These are phyloP conservation scores for Cryptotis parvus DNA, from an alignment of 2,113 vertebrate genomes.

Conservation along the genomic window DNA sequence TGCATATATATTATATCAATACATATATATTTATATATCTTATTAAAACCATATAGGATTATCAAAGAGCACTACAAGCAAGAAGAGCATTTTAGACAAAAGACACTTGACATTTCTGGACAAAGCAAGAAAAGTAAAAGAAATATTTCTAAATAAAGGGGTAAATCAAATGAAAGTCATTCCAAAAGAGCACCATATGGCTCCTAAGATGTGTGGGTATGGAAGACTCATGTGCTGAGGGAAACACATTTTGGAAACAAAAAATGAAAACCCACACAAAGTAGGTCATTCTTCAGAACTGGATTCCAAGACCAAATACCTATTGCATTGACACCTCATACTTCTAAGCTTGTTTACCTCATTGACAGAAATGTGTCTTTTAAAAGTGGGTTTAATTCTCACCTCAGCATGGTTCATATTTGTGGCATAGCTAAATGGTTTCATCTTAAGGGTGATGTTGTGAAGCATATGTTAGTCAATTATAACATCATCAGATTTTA, in stretches of 20 bases:
- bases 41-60: not conserved
- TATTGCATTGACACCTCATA: slow-evolving; percentile 2
- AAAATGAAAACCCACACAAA: slow-evolving; percentile 55
- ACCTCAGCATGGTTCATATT: slow-evolving; percentile 63
- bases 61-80: not conserved
- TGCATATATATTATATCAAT: too few species aligned
- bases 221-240: slow-evolving; percentile 7
- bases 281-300: slow-evolving; percentile 66
- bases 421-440: slow-evolving; percentile 41
- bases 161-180: slow-evolving; percentile 67
- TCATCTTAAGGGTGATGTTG: slow-evolving; percentile 22
- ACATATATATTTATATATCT: not conserved
- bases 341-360: slow-evolving; percentile 67
- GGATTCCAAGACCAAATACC: slow-evolving; percentile 58
- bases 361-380: slow-evolving; percentile 54
- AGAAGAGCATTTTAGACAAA: slow-evolving; percentile 28
- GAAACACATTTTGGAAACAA: slow-evolving; percentile 61
- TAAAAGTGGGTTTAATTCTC: slow-evolving; percentile 69
- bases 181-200: slow-evolving; percentile 66
- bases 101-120: slow-evolving; percentile 23
- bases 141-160: slow-evolving; percentile 35
- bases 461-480: slow-evolving; percentile 50
- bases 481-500: slow-evolving; percentile 52
- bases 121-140: slow-evolving; percentile 40
- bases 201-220: slow-evolving; percentile 32